Base-by-base conservation (phyloP, 2,113 vertebrate species). In the Fulica atra region DNA sequence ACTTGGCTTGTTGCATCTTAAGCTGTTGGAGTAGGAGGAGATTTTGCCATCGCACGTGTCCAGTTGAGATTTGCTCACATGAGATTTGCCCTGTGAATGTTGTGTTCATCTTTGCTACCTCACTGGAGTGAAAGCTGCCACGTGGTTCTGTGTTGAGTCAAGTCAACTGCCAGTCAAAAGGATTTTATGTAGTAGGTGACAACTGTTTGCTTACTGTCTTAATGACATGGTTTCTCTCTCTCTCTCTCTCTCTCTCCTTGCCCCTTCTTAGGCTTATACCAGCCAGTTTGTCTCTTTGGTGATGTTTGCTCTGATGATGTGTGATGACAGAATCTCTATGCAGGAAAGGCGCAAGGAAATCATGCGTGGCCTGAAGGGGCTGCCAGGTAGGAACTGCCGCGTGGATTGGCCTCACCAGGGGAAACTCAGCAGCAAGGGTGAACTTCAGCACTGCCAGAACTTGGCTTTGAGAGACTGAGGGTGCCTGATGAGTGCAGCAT, bases 251-350 rank as follows among this genome's bases (percentile, higher is more conserved):
- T 40, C 13, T 40, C 48, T 13, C 8, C 11, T 2, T 2, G 4
- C 33, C 33, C 8, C 6, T 7, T 5, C 0, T 4, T 40, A 99
- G 99, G 99, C 99, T 29, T 99, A 99, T 65, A 99, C 99, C 84
- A 99, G 99, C 97, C 99, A 99, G 97, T 99, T 99, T 72, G 99
- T 99, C 77, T 99, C 99, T 9, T 97, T 99, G 35, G 98, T 99
- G 97, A 99, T 99, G 99, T 99, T 99, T 88, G 99, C 99, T 1
- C 98, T 99, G 54, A 97, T 99, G 98, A 99, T 99, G 99, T 99
- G 99, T 6, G 99, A 99, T 7, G 99, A 99, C 97, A 98, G 99
- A 56, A 99, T 99, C 93, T 99, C 99, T 20, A 98, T 99, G 98
- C 99, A 99, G 96, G 99, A 99, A n/a, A 97, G 99, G 85, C 99